Conservation (phyloP, 2,113 vertebrate species). For the Daboia siamensis region DNA sequence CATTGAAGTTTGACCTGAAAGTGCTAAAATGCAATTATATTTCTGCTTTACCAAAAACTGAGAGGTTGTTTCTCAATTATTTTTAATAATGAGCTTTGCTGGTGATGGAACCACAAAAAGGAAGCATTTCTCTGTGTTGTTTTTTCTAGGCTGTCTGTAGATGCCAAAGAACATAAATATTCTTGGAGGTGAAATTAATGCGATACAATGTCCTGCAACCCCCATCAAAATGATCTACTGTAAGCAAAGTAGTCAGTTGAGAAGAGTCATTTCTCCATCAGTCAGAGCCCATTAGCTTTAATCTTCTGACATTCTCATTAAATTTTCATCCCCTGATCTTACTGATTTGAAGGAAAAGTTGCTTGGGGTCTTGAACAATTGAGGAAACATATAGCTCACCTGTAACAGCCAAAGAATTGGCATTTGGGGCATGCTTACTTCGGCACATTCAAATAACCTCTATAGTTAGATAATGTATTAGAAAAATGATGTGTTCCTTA, state of each 20-base stretch:
- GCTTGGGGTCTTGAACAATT: constrained; percentile 14
- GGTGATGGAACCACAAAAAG: not conserved
- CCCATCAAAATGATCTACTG: not conserved
- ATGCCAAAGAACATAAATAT: not conserved
- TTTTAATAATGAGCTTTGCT: not conserved
- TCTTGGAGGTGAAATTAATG: not conserved
- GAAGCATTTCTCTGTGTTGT: constrained; percentile 12
- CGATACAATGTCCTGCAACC: not conserved
- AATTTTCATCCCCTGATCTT: not conserved
- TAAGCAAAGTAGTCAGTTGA: not conserved
- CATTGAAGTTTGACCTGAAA: constrained; percentile 9
- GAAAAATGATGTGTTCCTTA: not conserved
- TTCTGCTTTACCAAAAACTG: constrained; percentile 10
- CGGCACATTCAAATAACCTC: constrained; percentile 16
- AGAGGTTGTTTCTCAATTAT: not conserved
- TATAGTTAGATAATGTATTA: not conserved
- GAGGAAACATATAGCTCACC: not conserved
- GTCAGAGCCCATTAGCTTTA: not conserved
- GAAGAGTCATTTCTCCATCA: rapidly evolving
- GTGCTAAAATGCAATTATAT: not conserved
- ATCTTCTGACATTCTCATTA: not conserved
- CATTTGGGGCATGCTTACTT: constrained; percentile 17
- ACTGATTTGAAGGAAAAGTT: not conserved
- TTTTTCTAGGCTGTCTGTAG: not conserved
- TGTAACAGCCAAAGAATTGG: constrained; percentile 55